A percentile compares a stretch with the other conserved stretches of the same genome.
Conservation (phyloP, 2,888 invertebrate species). For the Ephialtes manifestator region DNA sequence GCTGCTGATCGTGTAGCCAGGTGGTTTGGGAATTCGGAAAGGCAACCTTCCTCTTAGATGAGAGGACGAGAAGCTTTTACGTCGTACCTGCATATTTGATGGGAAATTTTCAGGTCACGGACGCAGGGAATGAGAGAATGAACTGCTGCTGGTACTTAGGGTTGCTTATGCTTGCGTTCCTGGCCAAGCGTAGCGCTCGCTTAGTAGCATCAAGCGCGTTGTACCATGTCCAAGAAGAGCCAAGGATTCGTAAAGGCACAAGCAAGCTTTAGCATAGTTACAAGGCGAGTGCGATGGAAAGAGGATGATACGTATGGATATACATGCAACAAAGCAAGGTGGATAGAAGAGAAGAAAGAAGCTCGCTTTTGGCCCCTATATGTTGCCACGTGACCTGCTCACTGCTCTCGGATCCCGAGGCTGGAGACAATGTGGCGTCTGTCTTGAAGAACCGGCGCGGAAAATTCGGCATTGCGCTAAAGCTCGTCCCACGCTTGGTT, state of each 20-base stretch:
- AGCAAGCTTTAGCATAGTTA: background rate
- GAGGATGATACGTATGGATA: background rate
- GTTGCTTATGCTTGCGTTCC: slow-evolving; percentile 18
- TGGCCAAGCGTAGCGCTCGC: slow-evolving; percentile 11
- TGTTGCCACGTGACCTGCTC: slow-evolving; percentile 28
- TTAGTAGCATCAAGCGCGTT: background rate
- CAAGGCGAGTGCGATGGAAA: background rate
- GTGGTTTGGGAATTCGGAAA: slow-evolving; percentile 34
- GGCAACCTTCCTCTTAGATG: slow-evolving; percentile 16
- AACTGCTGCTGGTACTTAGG: slow-evolving; percentile 37
- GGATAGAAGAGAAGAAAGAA: background rate
- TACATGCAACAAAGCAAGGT: background rate
- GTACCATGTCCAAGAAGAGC: slow-evolving; percentile 2
- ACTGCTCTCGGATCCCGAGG: slow-evolving; percentile 40
- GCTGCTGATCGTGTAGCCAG: slow-evolving; percentile 31
- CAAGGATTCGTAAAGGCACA: background rate
- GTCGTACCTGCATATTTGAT: slow-evolving; percentile 69
- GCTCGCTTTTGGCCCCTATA: background rate
- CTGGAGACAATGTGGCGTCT: slow-evolving; percentile 78
- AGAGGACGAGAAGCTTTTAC: slow-evolving; percentile 67
- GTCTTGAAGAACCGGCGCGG: slow-evolving; percentile 75
- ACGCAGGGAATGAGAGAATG: slow-evolving; percentile 41
- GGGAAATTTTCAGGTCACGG: slow-evolving; percentile 70
- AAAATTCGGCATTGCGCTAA: slow-evolving; percentile 78
- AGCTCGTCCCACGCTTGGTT: slow-evolving; percentile 64